These are phyloP conservation scores for Halichoeres trimaculatus DNA, from an alignment of 2,113 vertebrate species.

Conservation along the genomic window DNA sequence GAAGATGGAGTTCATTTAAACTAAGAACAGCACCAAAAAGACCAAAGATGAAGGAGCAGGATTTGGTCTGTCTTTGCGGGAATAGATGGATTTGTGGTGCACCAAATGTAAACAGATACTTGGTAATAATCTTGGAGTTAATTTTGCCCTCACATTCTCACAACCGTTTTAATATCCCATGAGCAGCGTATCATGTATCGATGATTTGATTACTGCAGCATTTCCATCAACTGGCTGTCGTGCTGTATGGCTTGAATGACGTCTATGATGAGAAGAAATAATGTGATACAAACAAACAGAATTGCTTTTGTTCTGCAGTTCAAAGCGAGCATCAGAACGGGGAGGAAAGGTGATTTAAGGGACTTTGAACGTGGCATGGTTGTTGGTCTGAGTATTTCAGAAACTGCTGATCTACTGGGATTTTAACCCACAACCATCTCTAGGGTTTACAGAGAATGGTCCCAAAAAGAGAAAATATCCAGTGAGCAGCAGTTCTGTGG, in stretches of 20 bases:
- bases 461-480: no score
- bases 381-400: no score
- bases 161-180: constrained; percentile 22
- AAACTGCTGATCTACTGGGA: no score
- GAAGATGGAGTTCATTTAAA: no score
- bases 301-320: constrained; percentile 22
- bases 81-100: background rate
- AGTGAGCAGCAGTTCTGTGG: no score
- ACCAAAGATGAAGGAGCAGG: no score
- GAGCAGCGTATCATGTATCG: background rate
- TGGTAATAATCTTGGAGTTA: constrained; percentile 30
- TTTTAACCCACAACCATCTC: no score
- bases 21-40: no score
- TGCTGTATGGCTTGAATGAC: background rate
- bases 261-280: constrained; percentile 24
- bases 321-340: no score
- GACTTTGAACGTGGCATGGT: no score
- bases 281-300: background rate
- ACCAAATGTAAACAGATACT: constrained; percentile 9
- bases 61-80: background rate
- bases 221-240: constrained; percentile 25
- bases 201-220: constrained; percentile 46
- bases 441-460: no score
- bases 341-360: no score
- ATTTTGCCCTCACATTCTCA: constrained; percentile 36